Evolutionary conservation across 2,888 invertebrate species (phyloP), one percentile per base, ranked within the genome.

Genomic region (Epinotia ramella): DNA sequence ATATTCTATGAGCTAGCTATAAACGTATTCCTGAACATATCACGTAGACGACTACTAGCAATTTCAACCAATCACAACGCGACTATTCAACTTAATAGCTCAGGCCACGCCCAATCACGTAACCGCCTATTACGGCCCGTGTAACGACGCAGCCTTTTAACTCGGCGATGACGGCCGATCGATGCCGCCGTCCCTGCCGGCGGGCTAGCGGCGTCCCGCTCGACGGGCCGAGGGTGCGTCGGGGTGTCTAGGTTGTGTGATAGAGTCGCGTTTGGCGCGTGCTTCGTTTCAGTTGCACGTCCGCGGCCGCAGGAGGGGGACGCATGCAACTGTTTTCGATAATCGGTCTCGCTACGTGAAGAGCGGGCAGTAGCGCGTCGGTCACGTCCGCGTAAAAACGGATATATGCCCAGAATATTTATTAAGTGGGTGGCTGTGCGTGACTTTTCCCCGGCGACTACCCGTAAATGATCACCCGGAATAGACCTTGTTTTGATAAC

Each of bases 331-430:
- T 93, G 93, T 93, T 94, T 93, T 93, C 93, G 92, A 94, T 94
- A 94, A 94, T 94, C 94, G 93, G 88, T 90, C 89, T 92, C 93
- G 88, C 92, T 94, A 94, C 94, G 94, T 94, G 94, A 91, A 94
- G 91, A 92, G 91, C 94, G 94, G 94, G 90, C 94, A 93, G 93
- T 94, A 88, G 87, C 86, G 89, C 87, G 89, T 84, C 89, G 88
- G 94, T 94, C 94, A 94, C 94, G 94, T 94, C 90, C 93, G 88
- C 93, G 94, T 93, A 94, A 94, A 94, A 94, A 94, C 93, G 94
- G 94, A 95, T 95, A 95, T 94, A 95, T 94, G 95, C 94, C 95
- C 94, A 92, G 95, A 95, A 95, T 95, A 95, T 95, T 95, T 95
- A 95, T 95, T 93, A 93, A 92, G 94, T 93, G 94, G 93, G 94